A percentile compares a stretch with the other conserved stretches of the same genome.
These are phyloP conservation scores for Sminthurides aquaticus DNA, from an alignment of 2,888 invertebrate genomes.

Conservation along the genomic window DNA sequence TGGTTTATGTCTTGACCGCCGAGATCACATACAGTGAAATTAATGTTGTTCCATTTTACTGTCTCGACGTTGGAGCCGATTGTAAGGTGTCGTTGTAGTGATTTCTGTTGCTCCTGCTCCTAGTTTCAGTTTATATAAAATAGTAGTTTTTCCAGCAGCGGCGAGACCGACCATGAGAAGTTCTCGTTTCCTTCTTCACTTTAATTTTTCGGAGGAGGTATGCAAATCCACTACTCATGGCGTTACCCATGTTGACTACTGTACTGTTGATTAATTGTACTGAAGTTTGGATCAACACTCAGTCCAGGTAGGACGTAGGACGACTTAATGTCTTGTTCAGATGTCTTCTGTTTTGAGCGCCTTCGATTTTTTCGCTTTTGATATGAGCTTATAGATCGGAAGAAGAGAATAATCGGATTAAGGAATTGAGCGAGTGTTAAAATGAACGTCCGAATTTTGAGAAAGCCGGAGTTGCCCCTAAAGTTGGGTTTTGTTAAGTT, in stretches of 20 bases:
- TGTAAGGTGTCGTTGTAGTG: conserved; percentile 84
- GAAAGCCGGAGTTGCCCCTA: too few species aligned
- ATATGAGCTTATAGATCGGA: too few species aligned
- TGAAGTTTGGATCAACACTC: too few species aligned
- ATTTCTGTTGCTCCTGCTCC: conserved; percentile 99
- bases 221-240: conserved; percentile 97
- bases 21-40: conserved; percentile 96
- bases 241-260: conserved; percentile 93
- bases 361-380: too few species aligned
- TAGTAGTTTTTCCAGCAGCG: conserved; percentile 99
- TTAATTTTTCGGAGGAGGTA: conserved; percentile 98
- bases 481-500: too few species aligned
- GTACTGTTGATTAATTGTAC: too few species aligned
- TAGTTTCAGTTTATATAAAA: conserved; percentile 99
- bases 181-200: conserved; percentile 99
- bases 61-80: conserved; percentile 92
- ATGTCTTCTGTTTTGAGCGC: too few species aligned
- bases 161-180: conserved; percentile 98
- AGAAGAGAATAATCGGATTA: too few species aligned
- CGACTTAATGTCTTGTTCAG: too few species aligned
- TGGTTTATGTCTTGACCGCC: conserved; percentile 97
- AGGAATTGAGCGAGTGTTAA: too few species aligned
- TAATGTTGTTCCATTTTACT: conserved; percentile 98
- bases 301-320: too few species aligned
- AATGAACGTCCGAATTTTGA: too few species aligned